Base-by-base conservation (phyloP, 2,113 vertebrate genomes). In the Gavialis gangeticus region DNA sequence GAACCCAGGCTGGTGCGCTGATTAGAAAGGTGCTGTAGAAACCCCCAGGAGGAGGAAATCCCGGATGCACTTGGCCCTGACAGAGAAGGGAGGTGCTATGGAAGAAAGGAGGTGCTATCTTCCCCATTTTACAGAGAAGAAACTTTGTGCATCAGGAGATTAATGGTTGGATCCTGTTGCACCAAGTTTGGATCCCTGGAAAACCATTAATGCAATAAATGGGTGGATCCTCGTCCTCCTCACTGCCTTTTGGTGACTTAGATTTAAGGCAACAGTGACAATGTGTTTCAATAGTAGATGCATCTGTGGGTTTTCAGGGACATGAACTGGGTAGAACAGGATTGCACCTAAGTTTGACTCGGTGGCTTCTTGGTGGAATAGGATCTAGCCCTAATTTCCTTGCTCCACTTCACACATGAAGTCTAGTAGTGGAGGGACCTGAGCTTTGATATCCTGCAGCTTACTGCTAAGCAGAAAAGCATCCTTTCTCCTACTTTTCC, bases 401-500 rank as follows among this genome's bases (percentile, higher is more conserved):
- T 46, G 46, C 46, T 46, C 46, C 46, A 46, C 46, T 46, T 46
- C 46, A 17, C 1, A 1, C 21, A 54, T 9, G 54, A 25, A 67
- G 5, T 12, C 10, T 25, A 73, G 5, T 4, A 59, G 13, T 79
- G 16, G 1, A 46, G 14, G 5, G 37, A 84, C 81, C 25, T 63
- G 60, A 25, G 25, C 24, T 15, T n/a, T 84, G 16, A 4, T 82
- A 30, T 14, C 22, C 75, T 10, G 28, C 46, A 27, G 73, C 54
- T 9, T 56, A 78, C 56, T 4, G 4, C 27, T 5, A 79, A 59
- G 5, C 3, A 83, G 10, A 76, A 15, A 1, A 0, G 5, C 2
- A 0, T 24, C 17, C 1, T 54, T 87, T 71, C 19, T 30, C 82
- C 75, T 34, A 57, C 24, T 13, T 8, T 64, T 59, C 66, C 14